Evolutionary conservation across 2,888 invertebrate genomes (phyloP).

Genomic region (Protodeltote pygarga): DNA sequence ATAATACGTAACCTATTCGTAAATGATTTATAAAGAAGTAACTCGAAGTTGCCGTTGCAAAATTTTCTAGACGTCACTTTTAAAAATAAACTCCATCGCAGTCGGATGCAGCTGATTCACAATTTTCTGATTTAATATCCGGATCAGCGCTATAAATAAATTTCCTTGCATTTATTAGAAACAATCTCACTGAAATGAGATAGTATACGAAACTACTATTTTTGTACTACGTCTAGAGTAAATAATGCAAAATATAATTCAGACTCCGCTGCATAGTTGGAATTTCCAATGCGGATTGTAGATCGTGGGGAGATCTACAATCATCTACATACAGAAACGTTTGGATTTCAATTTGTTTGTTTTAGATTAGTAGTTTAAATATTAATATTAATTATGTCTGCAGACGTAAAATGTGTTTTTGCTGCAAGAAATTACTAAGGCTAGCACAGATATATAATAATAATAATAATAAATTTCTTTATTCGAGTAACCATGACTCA

Average conservation of each 20-base stretch:
- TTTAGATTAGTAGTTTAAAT: slow-evolving; percentile 8
- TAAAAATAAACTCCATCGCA: slow-evolving; percentile 11
- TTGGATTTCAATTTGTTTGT: slow-evolving; percentile 10
- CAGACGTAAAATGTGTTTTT: background rate
- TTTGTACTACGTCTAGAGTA: slow-evolving; percentile 17
- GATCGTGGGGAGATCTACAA: slow-evolving; percentile 22
- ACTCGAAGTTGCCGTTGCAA: slow-evolving; percentile 4
- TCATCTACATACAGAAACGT: slow-evolving; percentile 16
- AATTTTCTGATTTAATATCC: slow-evolving; percentile 15
- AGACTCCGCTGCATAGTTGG: slow-evolving; percentile 11
- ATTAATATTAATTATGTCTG: background rate
- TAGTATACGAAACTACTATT: slow-evolving; percentile 25
- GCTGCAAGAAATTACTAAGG: no score
- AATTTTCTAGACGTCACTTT: slow-evolving; percentile 6
- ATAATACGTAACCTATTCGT: no score
- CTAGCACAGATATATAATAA: no score
- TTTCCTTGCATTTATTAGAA: slow-evolving; percentile 24
- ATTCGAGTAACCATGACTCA: no score
- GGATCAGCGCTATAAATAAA: slow-evolving; percentile 23
- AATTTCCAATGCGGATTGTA: slow-evolving; percentile 31
- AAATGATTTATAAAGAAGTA: no score
- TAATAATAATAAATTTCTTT: no score
- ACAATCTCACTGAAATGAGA: slow-evolving; percentile 30
- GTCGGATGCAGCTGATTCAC: background rate
- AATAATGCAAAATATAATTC: slow-evolving; percentile 41